These are phyloP conservation scores for Diplodus sargus DNA, from an alignment of 2,797 vertebrate genomes.

Conservation along the genomic window DNA sequence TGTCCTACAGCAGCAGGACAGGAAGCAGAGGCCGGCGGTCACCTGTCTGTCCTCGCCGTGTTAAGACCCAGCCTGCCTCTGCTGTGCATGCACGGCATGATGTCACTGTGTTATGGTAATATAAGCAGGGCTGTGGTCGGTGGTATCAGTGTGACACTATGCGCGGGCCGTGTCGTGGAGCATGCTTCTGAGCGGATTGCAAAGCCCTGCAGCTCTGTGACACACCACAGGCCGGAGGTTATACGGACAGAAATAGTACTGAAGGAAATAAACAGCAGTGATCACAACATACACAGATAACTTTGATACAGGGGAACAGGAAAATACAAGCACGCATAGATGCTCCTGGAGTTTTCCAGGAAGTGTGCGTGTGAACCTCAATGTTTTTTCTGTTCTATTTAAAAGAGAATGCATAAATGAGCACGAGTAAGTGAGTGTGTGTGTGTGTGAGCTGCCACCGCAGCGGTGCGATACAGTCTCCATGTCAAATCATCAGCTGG, in stretches of 20 bases:
- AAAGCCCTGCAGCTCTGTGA: conserved; percentile 33
- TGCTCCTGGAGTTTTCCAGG: neutral
- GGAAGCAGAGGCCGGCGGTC: conserved; percentile 8
- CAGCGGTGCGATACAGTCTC: conserved; percentile 24
- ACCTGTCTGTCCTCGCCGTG: conserved; percentile 4
- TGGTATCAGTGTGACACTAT: conserved; percentile 39
- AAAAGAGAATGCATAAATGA: neutral
- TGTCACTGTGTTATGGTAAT: conserved; percentile 27
- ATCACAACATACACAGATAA: conserved; percentile 23
- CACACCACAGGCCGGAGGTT: conserved; percentile 29
- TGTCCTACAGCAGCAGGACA: neutral
- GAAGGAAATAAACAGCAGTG: conserved; percentile 39
- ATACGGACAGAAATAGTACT: conserved; percentile 44
- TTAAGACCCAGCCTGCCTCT: neutral
- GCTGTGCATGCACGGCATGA: conserved; percentile 3
- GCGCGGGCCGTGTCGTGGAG: conserved; percentile 37
- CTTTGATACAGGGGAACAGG: neutral
- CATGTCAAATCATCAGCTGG: conserved; percentile 51
- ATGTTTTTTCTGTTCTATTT: conserved; percentile 12
- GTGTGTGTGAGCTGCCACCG: conserved; percentile 9
- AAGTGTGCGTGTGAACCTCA: neutral
- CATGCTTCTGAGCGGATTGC: conserved; percentile 48
- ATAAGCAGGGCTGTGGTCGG: conserved; percentile 21
- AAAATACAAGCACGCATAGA: neutral
- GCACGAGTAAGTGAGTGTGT: neutral